phyloP scores from a whole-genome alignment of 2,797 vertebrate species.

The Anisognathus igniventris region DNA sequence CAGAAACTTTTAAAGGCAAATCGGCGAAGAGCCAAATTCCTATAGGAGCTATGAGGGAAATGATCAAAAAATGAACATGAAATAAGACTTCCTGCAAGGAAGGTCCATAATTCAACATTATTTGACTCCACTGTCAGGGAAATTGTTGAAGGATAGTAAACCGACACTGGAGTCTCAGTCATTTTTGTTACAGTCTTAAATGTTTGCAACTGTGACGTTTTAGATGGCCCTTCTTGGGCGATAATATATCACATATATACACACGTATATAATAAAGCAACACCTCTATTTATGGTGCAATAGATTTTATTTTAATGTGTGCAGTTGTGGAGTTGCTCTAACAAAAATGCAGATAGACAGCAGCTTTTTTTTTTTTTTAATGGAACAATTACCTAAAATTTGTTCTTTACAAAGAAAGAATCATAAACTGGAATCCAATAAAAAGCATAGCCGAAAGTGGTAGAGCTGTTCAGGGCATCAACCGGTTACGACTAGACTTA shows the following conservation, averaged over 20 bases:
- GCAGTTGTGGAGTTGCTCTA: neutral
- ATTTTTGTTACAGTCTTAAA: conserved; percentile 76
- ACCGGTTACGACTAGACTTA: neutral
- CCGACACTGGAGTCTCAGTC: conserved; percentile 65
- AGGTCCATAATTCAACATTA: conserved; percentile 79
- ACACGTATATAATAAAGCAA: conserved; percentile 53
- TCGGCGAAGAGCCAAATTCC: conserved; percentile 64
- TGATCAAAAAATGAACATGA: conserved; percentile 76
- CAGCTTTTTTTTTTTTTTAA: neutral
- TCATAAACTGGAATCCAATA: neutral
- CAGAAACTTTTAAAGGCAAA: conserved; percentile 66
- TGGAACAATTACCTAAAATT: neutral
- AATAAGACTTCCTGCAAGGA: conserved; percentile 76
- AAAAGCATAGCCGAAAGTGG: neutral
- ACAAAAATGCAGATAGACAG: neutral
- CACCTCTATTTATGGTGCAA: conserved; percentile 46
- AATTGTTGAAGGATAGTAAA: conserved; percentile 77
- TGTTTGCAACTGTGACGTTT: conserved; percentile 71
- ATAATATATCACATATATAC: conserved; percentile 53
- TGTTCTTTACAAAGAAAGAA: neutral
- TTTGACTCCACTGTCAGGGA: conserved; percentile 76
- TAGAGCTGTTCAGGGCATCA: neutral
- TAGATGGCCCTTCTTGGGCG: conserved; percentile 53
- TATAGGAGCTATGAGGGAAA: conserved; percentile 68
- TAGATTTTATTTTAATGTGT: neutral